Evolutionary conservation across 2,797 vertebrate species (phyloP).

Genomic region (Pelobates cultripes): DNA sequence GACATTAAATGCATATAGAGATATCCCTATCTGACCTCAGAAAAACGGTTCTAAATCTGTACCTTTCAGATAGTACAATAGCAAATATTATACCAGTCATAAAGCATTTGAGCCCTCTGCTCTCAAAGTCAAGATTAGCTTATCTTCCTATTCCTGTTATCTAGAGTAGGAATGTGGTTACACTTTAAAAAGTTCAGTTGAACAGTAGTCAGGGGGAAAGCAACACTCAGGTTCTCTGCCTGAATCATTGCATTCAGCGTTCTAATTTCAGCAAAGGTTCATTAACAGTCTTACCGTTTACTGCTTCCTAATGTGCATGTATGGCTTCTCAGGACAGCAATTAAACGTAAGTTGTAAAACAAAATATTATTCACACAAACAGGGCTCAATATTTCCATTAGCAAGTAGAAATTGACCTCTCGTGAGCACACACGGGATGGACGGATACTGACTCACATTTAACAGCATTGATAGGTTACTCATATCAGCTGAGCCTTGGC

Average conservation of each 20-base stretch:
- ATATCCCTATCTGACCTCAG: conserved; percentile 32
- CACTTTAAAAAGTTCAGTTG: conserved; percentile 28
- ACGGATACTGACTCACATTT: too few species aligned
- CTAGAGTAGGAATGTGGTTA: conserved; percentile 33
- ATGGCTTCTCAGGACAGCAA: not conserved
- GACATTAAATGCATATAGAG: not conserved
- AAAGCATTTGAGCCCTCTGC: conserved; percentile 28
- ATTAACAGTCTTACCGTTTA: too few species aligned
- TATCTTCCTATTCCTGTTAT: conserved; percentile 40
- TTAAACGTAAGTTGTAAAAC: not conserved
- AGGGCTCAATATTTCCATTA: too few species aligned
- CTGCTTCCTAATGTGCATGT: too few species aligned
- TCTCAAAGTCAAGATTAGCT: conserved; percentile 38
- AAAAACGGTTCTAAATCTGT: conserved; percentile 15
- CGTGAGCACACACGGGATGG: too few species aligned
- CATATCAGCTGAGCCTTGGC: too few species aligned
- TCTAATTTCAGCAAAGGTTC: too few species aligned
- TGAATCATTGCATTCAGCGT: too few species aligned
- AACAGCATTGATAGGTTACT: too few species aligned
- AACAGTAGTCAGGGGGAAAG: conserved; percentile 29
- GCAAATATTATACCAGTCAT: conserved; percentile 36
- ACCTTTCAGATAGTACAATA: conserved; percentile 25
- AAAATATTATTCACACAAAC: not conserved
- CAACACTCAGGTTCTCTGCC: not conserved
- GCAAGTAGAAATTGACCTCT: too few species aligned